Percentiles rank a stretch among this genome's conserved stretches.
phyloP scores from a whole-genome alignment of 2,113 vertebrate genomes.

The Falco punctatus region DNA sequence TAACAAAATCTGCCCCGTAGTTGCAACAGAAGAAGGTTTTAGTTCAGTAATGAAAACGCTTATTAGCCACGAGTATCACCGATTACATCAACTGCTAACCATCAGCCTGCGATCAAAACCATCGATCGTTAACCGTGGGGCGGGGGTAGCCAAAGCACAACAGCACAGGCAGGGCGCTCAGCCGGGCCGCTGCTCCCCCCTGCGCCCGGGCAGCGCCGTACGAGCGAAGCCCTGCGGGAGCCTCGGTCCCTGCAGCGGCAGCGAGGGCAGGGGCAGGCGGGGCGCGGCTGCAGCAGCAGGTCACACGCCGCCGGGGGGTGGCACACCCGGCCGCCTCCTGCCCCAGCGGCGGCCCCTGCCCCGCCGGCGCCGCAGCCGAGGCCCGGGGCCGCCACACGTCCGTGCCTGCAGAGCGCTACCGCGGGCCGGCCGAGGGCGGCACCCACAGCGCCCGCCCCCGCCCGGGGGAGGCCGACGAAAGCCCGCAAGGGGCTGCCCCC shows the following conservation, averaged over 20 bases:
- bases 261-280: too few relatives aligned
- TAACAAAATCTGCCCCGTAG: neutral
- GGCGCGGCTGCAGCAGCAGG: rapidly evolving
- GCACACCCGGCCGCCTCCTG: rapidly evolving
- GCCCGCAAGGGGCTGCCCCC: too few relatives aligned
- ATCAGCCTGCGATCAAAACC: neutral
- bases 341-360: too few relatives aligned
- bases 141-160: neutral
- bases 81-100: neutral
- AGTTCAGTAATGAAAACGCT: neutral
- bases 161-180: neutral
- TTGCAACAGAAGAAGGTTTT: neutral
- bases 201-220: too few relatives aligned
- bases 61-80: neutral
- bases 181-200: neutral
- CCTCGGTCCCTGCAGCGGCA: too few relatives aligned
- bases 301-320: rapidly evolving
- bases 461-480: neutral
- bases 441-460: neutral
- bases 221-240: too few relatives aligned
- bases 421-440: neutral
- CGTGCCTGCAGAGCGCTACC: rapidly evolving
- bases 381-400: rapidly evolving
- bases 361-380: neutral
- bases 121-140: neutral